Evolutionary conservation across 2,113 vertebrate species (phyloP), one percentile per base, ranked within the genome.

Genomic region (Mustelus asterias): DNA sequence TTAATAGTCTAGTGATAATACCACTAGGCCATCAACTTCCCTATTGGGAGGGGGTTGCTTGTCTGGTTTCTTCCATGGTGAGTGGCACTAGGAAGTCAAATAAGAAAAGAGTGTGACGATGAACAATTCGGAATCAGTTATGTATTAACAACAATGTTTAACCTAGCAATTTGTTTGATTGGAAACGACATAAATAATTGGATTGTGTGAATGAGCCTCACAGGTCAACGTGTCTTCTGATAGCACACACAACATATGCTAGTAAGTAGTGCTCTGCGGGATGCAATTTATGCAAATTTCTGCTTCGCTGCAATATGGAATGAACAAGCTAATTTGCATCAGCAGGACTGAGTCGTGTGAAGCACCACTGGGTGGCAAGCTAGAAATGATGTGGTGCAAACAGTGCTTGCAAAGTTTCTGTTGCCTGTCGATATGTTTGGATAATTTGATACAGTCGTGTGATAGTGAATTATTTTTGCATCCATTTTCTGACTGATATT

Each of bases 261-360:
- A 41, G 60, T 65, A 93, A 93, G 18, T 67, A 18, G 89, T 2
- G 6, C 89, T 22, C n/a, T 93, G 60, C 24, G 60, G 89, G 89
- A 67, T 63, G 89, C 60, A 65, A 37, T 93, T 65, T 65, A 65
- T 65, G 33, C 60, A 65, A n/a, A 65, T n/a, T n/a, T 20, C 14
- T 33, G 60, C 37, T 93, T 37, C 89, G 11, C 16, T n/a, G 60
- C 89, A 67, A 65, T 37, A 93, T 93, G 89, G 60, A 93, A 93
- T 67, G 80, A 65, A 93, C 89, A 65, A 93, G 58, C 89, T 93
- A n/a, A 93, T 93, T 93, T 93, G 89, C n/a, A 93, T 93, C 60
- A 93, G 58, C n/a, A 16, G 60, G 20, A n/a, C 29, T 22, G 16
- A 37, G 60, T 3, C 22, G 5, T 65, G n/a, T 93, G 60, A 37